Base-by-base conservation (phyloP, 2,888 invertebrate species). In the Punctoribates punctum region DNA sequence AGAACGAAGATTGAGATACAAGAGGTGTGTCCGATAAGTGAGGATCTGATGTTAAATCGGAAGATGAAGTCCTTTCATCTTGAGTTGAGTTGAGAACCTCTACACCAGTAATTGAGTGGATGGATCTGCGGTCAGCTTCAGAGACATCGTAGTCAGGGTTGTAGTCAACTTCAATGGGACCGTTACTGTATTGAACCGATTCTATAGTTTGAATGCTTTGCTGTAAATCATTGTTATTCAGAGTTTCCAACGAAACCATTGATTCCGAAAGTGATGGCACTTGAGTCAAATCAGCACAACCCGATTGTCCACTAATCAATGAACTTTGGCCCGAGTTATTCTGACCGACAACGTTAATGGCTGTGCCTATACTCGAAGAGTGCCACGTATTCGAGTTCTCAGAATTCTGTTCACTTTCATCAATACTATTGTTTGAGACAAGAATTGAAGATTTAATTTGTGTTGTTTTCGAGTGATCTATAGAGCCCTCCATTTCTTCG, bases 81-180 rank as follows among this genome's bases (percentile, higher is more conserved):
- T 72, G 72, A 25, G 20, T 5, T 48, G 48, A 25, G 15, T 23
- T 60, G 8, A 38, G 42, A 8, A 1, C 0, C n/a, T 65, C 20
- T 3, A 15, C 62, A n/a, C 13, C 60, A 20, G 25, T 25, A 27
- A 1, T 20, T 6, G 62, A 34, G 0, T 70, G 46, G 17, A 27
- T 48, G 15, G 46, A 46, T 1, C 17, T 23, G 46, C 70, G 70
- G 15, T 48, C 72, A 42, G 9, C 20, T 77, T 83, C 83, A 79
- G 81, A 84, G 75, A 84, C 82, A 77, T 86, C 86, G 81, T 85
- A 85, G 80, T 86, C 86, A 29, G 86, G 85, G 74, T 83, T 82
- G 80, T 85, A 86, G 25, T 86, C 86, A 54, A 86, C 86, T 82
- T 86, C 86, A 67, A 86, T 85, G 74, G 86, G 86, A 15, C 86